phyloP scores from a whole-genome alignment of 2,888 invertebrate species.

The Euzetes globulus region DNA sequence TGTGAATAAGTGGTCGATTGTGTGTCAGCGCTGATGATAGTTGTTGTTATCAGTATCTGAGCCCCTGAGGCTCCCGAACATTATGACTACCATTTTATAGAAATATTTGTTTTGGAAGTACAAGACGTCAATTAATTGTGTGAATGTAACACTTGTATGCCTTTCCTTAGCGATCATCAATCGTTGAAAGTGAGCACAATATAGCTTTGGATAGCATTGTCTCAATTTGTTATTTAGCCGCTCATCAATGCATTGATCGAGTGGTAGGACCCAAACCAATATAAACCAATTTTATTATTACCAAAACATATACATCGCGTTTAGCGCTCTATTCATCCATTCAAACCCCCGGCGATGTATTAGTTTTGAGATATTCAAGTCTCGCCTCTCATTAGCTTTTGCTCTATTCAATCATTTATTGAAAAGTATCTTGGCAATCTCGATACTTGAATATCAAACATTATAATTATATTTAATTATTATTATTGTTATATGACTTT shows the following conservation, averaged over 20 bases:
- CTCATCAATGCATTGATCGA: constrained; percentile 15
- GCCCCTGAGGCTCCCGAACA: not conserved
- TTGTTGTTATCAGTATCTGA: not conserved
- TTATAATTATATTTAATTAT: not conserved
- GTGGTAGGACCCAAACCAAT: constrained; percentile 5
- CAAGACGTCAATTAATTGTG: not conserved
- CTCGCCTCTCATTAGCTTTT: not conserved
- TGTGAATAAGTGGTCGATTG: too few relatives aligned
- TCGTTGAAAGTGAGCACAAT: constrained; percentile 14
- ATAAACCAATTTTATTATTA: not conserved
- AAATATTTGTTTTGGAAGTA: constrained; percentile 10
- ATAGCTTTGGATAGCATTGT: constrained; percentile 23
- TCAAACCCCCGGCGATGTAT: constrained; percentile 9
- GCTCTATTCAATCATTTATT: not conserved
- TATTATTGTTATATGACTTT: not conserved
- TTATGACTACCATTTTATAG: too few relatives aligned
- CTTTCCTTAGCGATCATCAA: constrained; percentile 19
- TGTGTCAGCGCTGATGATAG: too few relatives aligned
- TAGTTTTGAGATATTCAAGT: constrained; percentile 18
- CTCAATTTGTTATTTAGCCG: constrained; percentile 15
- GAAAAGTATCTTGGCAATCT: not conserved
- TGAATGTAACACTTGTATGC: constrained; percentile 25
- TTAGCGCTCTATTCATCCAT: not conserved
- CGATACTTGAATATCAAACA: constrained; percentile 3
- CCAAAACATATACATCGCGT: constrained; percentile 5